Conservation (phyloP, 1,140 invertebrate species). For the Littorina saxatilis region DNA sequence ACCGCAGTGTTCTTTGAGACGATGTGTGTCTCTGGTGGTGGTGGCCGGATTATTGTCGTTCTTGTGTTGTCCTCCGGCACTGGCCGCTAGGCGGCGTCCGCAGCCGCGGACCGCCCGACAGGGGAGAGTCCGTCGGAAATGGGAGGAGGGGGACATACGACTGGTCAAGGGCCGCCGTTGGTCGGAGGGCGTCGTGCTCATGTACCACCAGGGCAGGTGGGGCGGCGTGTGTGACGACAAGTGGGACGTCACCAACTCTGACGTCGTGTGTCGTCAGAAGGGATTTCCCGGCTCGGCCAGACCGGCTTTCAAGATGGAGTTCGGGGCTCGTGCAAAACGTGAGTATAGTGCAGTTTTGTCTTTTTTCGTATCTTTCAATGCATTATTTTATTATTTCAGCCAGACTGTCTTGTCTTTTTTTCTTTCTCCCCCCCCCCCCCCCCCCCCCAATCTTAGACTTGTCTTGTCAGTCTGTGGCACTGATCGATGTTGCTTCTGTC, state of each 20-base stretch:
- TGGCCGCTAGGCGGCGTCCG: neutral
- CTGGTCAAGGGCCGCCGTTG: conserved; percentile 48
- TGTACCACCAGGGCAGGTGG: conserved; percentile 61
- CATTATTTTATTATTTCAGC: too few species aligned
- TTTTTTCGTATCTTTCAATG: neutral
- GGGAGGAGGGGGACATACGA: conserved; percentile 47
- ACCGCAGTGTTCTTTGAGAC: neutral
- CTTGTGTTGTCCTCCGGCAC: neutral
- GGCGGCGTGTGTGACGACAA: conserved; percentile 68
- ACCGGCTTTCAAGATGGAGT: conserved; percentile 39
- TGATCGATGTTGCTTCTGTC: neutral
- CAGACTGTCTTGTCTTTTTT: too few species aligned
- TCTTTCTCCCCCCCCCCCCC: too few species aligned
- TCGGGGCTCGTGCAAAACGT: conserved; percentile 25
- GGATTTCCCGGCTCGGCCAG: conserved; percentile 54
- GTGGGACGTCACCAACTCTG: conserved; percentile 65
- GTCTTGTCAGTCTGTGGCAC: neutral
- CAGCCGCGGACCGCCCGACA: neutral
- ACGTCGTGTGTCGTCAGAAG: conserved; percentile 69
- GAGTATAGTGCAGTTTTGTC: neutral
- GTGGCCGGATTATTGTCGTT: neutral
- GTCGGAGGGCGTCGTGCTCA: conserved; percentile 61
- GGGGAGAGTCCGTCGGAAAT: neutral
- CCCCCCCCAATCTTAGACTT: too few species aligned
- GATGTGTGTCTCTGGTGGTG: neutral